phyloP scores from a whole-genome alignment of 1,140 invertebrate genomes.

The Micrasema longulum region DNA sequence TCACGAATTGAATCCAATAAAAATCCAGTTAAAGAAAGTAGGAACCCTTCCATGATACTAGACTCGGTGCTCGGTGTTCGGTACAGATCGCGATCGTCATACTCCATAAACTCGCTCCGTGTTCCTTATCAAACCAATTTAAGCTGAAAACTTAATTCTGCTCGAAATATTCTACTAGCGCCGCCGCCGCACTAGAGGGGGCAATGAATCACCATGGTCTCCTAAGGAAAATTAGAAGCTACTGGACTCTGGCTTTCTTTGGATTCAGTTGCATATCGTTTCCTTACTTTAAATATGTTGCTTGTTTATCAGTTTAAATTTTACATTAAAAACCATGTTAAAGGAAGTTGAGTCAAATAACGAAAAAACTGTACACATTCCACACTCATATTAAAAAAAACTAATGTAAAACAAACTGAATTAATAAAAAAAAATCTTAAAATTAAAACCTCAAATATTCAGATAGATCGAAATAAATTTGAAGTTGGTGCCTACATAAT shows the following conservation, averaged over 20 bases:
- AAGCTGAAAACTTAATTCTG: conserved; percentile 53
- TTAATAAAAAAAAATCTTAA: too few relatives aligned
- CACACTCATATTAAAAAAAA: too few relatives aligned
- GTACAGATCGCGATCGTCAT: conserved; percentile 52
- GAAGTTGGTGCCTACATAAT: too few relatives aligned
- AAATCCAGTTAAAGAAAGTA: conserved; percentile 54
- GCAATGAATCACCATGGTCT: conserved; percentile 40
- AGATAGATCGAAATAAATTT: too few relatives aligned
- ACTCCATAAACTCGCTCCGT: conserved; percentile 54
- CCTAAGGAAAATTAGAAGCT: conserved; percentile 37
- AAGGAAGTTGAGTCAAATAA: too few relatives aligned
- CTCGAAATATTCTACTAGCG: conserved; percentile 37
- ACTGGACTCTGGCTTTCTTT: background rate
- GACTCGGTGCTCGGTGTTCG: background rate
- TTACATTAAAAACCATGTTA: too few relatives aligned
- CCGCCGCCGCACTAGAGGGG: conserved; percentile 11
- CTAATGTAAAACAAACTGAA: too few relatives aligned
- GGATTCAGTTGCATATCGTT: background rate
- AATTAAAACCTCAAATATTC: too few relatives aligned
- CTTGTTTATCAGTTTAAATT: too few relatives aligned
- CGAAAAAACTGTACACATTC: too few relatives aligned
- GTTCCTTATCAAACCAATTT: conserved; percentile 55
- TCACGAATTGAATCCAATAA: conserved; percentile 55
- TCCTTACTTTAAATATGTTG: too few relatives aligned
- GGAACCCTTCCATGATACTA: conserved; percentile 49